Conservation (phyloP, 2,797 vertebrate species). For the Malacoraja senta region DNA sequence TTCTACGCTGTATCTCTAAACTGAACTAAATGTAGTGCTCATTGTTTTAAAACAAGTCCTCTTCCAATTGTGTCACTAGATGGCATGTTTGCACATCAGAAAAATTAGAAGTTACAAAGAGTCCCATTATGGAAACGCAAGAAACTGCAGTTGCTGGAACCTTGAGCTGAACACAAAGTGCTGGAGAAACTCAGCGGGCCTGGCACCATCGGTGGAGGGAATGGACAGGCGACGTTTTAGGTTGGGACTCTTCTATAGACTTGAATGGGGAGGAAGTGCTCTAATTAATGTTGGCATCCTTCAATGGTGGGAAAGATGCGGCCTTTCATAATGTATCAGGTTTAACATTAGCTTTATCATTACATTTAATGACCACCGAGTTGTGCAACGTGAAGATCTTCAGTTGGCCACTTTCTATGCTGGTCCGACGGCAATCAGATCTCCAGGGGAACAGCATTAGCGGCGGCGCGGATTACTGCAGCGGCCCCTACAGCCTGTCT, state of each 20-base stretch:
- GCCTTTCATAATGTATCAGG: not conserved
- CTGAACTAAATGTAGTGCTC: not conserved
- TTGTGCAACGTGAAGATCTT: not conserved
- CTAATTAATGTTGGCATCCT: constrained; percentile 19
- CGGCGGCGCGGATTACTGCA: too few species aligned
- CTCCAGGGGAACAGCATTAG: constrained; percentile 1
- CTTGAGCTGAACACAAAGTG: too few species aligned
- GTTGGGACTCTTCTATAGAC: too few species aligned
- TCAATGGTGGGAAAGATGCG: constrained; percentile 26
- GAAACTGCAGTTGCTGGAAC: too few species aligned
- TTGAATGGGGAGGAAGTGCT: too few species aligned
- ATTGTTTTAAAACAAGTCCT: not conserved
- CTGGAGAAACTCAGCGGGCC: too few species aligned
- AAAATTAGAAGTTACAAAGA: not conserved
- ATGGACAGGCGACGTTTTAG: too few species aligned
- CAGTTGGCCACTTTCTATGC: not conserved
- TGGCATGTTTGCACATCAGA: not conserved
- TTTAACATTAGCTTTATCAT: not conserved
- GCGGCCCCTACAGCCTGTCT: too few species aligned
- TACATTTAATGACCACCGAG: not conserved
- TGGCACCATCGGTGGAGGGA: too few species aligned
- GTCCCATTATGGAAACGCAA: not conserved
- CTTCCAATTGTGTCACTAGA: not conserved
- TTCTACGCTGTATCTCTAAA: too few species aligned
- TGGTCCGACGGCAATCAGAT: not conserved